Evolutionary conservation across 2,888 invertebrate species (phyloP), one percentile per base, ranked within the genome.

Genomic region (Muscina levida): DNA sequence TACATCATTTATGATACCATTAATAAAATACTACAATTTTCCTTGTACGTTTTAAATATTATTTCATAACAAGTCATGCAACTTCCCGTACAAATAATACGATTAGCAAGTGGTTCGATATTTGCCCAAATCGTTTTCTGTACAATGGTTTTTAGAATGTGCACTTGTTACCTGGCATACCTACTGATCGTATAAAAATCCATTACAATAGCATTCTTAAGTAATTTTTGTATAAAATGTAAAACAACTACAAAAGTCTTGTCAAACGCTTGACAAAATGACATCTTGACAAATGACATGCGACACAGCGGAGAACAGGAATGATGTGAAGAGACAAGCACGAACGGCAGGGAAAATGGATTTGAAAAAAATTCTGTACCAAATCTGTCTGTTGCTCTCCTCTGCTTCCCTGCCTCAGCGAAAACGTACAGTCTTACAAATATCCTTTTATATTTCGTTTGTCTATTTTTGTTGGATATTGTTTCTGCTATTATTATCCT

Each of bases 251-350:
- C 72, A 80, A 77, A 77, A 76, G 77, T 80, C 79, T 77, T 80
- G 77, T 80, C 80, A 80, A 71, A 71, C 73, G 24, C 77, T 73
- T 80, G 80, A 80, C 79, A 79, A 75, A 75, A 57, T 79, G 79
- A 79, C 80, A 80, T 77, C 73, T 67, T 80, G 80, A 80, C 80
- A 80, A 80, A 77, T 80, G 77, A 80, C 70, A 80, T 65, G 79
- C 76, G 68, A 76, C 76, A 75, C 56, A 70, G 72, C 51, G 44
- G n/a, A 8, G 8, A 31, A 31, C 31, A 31, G 31, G 8, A 31
- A 31, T 31, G 62, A 42, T 42, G 62, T 62, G 44, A 42, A 68
- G 42, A 68, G 56, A 77, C 57, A 77, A 77, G 37, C 73, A 80
- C 73, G 73, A 77, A 73, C 70, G 53, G 51, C 39, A 39, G 13